Conservation (phyloP, 2,797 vertebrate genomes). For the Gallinago solitaria region DNA sequence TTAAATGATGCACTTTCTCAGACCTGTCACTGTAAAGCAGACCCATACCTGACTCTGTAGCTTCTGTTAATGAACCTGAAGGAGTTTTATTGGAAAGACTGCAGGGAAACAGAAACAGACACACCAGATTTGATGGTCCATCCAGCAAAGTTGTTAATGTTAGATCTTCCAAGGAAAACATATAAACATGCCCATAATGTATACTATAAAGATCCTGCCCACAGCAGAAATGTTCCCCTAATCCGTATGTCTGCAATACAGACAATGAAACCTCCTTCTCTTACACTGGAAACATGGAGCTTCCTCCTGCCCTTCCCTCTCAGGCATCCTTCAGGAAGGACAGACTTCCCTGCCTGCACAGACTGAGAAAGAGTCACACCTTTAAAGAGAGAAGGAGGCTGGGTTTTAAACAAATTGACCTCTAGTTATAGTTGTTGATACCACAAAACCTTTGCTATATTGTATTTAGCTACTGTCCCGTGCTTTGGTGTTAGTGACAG, state of each 20-base stretch:
- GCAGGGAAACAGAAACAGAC: background rate
- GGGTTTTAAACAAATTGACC: background rate
- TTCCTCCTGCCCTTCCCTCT: background rate
- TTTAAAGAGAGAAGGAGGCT: background rate
- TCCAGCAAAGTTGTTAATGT: background rate
- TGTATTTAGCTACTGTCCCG: background rate
- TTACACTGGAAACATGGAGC: background rate
- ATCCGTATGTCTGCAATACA: background rate
- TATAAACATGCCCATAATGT: background rate
- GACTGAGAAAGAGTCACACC: background rate
- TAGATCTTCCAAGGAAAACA: background rate
- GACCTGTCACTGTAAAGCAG: slow-evolving; percentile 11
- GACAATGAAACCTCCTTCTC: background rate
- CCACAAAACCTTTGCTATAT: background rate
- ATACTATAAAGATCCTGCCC: background rate
- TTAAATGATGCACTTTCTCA: slow-evolving; percentile 37
- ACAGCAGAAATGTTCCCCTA: background rate
- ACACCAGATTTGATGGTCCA: background rate
- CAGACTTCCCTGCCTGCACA: background rate
- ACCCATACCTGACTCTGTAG: background rate
- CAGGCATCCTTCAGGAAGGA: background rate
- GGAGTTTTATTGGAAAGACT: background rate
- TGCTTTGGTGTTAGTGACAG: background rate
- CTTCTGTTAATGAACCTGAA: background rate
- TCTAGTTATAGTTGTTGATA: background rate